Percentiles rank a stretch among this genome's conserved stretches.
These are phyloP conservation scores for Empis stercorea DNA, from an alignment of 2,888 invertebrate species.

Conservation along the genomic window DNA sequence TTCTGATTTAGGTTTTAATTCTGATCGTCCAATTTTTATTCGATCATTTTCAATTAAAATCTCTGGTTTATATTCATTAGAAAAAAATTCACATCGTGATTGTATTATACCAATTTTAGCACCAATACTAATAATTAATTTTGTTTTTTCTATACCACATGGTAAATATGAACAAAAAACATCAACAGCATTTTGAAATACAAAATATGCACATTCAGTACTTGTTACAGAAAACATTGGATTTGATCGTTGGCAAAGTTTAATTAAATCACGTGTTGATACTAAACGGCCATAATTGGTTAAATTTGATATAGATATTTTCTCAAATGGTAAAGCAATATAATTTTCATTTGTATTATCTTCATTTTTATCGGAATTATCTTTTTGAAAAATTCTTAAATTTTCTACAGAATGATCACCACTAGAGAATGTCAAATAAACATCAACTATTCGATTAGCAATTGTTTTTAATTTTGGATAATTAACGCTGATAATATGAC, in stretches of 20 bases:
- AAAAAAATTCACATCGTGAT: slow-evolving; percentile 70
- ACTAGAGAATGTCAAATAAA: slow-evolving; percentile 67
- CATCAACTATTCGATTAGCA: slow-evolving; percentile 63
- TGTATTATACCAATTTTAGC: slow-evolving; percentile 69
- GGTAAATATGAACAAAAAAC: slow-evolving; percentile 75
- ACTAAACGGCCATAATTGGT: slow-evolving; percentile 46
- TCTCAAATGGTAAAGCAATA: slow-evolving; percentile 26
- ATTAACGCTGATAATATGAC: slow-evolving; percentile 52
- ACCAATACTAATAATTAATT: slow-evolving; percentile 61
- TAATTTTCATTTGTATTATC: slow-evolving; percentile 26
- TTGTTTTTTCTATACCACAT: slow-evolving; percentile 48
- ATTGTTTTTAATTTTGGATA: slow-evolving; percentile 62
- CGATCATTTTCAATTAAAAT: slow-evolving; percentile 42
- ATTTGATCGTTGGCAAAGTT: slow-evolving; percentile 74
- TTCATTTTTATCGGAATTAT: slow-evolving; percentile 33
- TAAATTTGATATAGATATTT: slow-evolving; percentile 18
- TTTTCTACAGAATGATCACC: slow-evolving; percentile 44
- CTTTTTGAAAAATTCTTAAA: slow-evolving; percentile 15
- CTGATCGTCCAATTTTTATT: slow-evolving; percentile 61
- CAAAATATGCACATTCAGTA: slow-evolving; percentile 34
- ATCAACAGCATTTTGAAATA: slow-evolving; percentile 78
- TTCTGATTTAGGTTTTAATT: slow-evolving; percentile 32
- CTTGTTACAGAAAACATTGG: slow-evolving; percentile 61
- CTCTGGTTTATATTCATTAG: slow-evolving; percentile 63
- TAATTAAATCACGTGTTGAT: slow-evolving; percentile 80